Evolutionary conservation across 1,140 invertebrate genomes (phyloP), one percentile per base, ranked within the genome.

Genomic region (Sesamia nonagrioides): DNA sequence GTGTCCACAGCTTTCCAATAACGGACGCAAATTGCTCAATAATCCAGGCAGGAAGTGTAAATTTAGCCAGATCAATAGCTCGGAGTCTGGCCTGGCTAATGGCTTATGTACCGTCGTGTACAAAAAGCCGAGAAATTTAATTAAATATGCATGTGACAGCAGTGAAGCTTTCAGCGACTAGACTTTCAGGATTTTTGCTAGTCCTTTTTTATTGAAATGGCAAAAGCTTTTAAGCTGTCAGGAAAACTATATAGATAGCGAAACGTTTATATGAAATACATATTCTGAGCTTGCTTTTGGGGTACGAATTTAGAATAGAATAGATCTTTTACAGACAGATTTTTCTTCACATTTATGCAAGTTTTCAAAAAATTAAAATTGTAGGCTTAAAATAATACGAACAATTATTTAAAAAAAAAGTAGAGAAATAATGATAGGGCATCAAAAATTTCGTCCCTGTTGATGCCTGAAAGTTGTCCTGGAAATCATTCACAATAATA

Each of bases 21-120:
- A 17, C 11, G 52, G 7, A 52, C 17, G 50, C 79, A 72, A 69
- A 79, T 73, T 45, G 82, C 56, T 80, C 78, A 78, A 80, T 81
- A 73, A 79, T 68, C 56, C 68, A 54, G 69, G 42, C 11, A 45
- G 56, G 58, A 15, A 50, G 27, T 77, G 78, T 82, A 84, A 82
- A 84, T 84, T 82, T 84, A 84, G 78, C 68, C 71, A 78, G 82
- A 84, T 84, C 82, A 81, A 84, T 84, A 82, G 72, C 76, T 40
- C 7, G 72, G 74, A 82, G 81, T 83, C 82, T 84, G 82, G 72
- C 48, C 60, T 50, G 71, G 76, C 71, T 83, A 81, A 81, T 78
- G 82, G 81, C 74, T 74, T 60, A 11, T 73, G 66, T 81, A 81
- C 54, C 45, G 56, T 73, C 73, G 77, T 42, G 48, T 5, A 33